Evolutionary conservation across 2,113 vertebrate species (phyloP).

Genomic region (Megaceryle torquata): DNA sequence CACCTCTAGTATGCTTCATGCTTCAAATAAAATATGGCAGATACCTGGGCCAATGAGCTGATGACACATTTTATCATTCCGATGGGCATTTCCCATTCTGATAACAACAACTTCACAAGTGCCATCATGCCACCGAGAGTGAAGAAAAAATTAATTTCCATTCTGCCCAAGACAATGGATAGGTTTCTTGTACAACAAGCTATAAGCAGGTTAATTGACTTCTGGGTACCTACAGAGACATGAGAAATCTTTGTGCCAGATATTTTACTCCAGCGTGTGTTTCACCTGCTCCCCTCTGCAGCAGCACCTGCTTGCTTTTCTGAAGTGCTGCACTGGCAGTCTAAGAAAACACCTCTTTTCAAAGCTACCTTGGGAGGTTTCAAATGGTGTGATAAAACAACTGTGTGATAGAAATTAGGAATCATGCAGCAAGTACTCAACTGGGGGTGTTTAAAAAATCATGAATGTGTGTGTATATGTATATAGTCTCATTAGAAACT

Average conservation of each 20-base stretch:
- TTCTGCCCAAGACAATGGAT: slow-evolving; percentile 2
- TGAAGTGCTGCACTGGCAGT: background rate
- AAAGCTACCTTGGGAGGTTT: slow-evolving; percentile 39
- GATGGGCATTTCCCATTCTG: background rate
- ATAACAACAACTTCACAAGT: background rate
- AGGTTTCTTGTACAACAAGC: background rate
- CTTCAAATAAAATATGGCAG: slow-evolving; percentile 20
- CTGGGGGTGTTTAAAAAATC: background rate
- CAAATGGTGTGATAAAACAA: slow-evolving; percentile 27
- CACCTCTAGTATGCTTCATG: background rate
- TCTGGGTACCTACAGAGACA: slow-evolving; percentile 7
- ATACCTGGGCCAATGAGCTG: background rate
- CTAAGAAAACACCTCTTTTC: slow-evolving; percentile 49
- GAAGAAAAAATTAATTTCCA: slow-evolving; percentile 18
- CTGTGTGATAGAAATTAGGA: slow-evolving; percentile 40
- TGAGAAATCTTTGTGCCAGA: background rate
- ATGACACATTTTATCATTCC: slow-evolving; percentile 33
- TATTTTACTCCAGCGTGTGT: background rate
- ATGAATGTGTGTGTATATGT: background rate
- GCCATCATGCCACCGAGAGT: background rate
- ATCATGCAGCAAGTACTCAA: background rate
- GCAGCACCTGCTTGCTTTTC: slow-evolving; percentile 29
- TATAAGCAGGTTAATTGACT: slow-evolving; percentile 33
- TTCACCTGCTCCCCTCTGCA: background rate
- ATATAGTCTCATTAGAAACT: background rate